Percentiles rank a stretch among this genome's conserved stretches.
Conservation (phyloP, 1,140 invertebrate species). For the Probaryconus sp. region DNA sequence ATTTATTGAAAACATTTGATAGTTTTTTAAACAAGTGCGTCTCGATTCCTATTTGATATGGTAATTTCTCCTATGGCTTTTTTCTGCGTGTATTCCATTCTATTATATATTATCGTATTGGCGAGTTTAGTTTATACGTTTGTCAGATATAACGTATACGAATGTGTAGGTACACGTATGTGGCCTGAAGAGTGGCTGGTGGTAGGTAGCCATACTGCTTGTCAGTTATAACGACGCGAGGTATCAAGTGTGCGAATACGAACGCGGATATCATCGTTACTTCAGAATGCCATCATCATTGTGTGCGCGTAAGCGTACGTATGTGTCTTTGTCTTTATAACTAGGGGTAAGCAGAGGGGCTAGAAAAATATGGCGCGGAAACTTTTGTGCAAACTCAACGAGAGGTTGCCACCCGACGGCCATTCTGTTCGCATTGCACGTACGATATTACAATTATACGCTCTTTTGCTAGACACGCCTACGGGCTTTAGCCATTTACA, state of each 20-base stretch:
- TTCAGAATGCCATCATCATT: constrained; percentile 38
- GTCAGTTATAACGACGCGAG: constrained; percentile 35
- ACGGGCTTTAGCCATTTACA: constrained; percentile 60
- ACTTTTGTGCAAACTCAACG: constrained; percentile 61
- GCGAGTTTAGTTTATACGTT: no score
- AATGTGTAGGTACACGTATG: constrained; percentile 3
- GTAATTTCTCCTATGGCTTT: no score
- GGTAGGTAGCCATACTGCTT: constrained; percentile 52
- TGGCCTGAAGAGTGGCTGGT: constrained; percentile 23
- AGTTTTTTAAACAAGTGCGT: no score
- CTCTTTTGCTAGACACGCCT: constrained; percentile 61
- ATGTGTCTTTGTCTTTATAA: constrained; percentile 50
- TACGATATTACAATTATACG: constrained; percentile 62
- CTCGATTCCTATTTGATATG: no score
- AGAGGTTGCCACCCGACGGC: constrained; percentile 60
- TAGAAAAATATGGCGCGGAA: constrained; percentile 62
- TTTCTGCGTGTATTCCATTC: no score
- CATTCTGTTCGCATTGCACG: constrained; percentile 59
- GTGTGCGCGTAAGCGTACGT: constrained; percentile 13
- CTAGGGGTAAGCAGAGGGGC: constrained; percentile 58
- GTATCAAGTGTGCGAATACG: constrained; percentile 35
- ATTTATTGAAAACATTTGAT: no score
- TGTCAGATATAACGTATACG: background rate
- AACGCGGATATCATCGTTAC: constrained; percentile 47
- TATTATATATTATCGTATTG: no score